These are phyloP conservation scores for Chrysochloris asiatica DNA, from an alignment of 2,113 vertebrate species.

Conservation along the genomic window DNA sequence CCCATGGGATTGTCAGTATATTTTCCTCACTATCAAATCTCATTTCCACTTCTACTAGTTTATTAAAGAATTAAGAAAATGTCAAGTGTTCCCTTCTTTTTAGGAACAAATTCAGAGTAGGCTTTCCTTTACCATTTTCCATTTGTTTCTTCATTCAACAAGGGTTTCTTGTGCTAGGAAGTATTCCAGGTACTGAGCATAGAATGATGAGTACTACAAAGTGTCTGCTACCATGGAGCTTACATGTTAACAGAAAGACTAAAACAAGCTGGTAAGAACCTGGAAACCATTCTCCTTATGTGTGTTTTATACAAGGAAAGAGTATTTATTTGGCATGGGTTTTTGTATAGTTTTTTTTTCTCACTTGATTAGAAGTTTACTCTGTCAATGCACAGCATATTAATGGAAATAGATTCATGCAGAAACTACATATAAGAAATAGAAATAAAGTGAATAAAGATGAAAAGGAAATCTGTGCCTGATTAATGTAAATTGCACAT, in stretches of 20 bases:
- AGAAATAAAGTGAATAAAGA: background rate
- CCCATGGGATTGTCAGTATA: background rate
- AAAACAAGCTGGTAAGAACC: background rate
- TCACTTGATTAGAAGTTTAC: background rate
- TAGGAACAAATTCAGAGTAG: slow-evolving; percentile 31
- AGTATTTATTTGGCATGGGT: background rate
- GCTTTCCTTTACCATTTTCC: slow-evolving; percentile 28
- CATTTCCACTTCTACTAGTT: background rate
- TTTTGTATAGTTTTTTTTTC: background rate
- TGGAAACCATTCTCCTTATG: background rate
- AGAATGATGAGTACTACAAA: background rate
- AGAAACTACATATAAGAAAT: background rate
- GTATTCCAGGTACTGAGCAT: background rate
- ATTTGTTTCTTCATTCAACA: slow-evolving; percentile 18
- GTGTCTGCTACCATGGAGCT: background rate
- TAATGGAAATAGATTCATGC: slow-evolving; percentile 9
- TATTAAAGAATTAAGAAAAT: background rate
- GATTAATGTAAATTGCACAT: background rate
- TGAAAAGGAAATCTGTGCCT: background rate
- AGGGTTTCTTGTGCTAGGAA: background rate
- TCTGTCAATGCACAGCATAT: background rate
- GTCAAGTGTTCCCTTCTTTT: background rate
- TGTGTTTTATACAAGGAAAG: slow-evolving; percentile 2
- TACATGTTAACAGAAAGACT: slow-evolving; percentile 48
- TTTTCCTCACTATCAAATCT: slow-evolving; percentile 28